Percentiles rank a stretch among this genome's conserved stretches.
Evolutionary conservation across 1,140 invertebrate genomes (phyloP).

Genomic region (Procambarus clarkii): DNA sequence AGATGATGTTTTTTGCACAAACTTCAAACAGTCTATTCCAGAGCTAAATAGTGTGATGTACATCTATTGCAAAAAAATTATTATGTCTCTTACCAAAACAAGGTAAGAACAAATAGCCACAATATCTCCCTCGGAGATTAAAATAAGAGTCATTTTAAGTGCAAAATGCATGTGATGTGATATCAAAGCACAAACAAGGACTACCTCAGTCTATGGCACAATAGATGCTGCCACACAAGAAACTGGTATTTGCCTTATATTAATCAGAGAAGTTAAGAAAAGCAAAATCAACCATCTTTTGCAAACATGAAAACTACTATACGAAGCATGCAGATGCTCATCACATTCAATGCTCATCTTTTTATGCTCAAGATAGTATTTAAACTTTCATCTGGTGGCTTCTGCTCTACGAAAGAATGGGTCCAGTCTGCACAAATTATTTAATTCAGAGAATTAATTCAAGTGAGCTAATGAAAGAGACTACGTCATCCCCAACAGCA

Average conservation of each 20-base stretch:
- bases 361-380: conserved; percentile 10
- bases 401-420: conserved; percentile 6
- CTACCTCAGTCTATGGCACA: conserved; percentile 28
- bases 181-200: conserved; percentile 63
- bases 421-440: conserved; percentile 8
- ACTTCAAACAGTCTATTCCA: background rate
- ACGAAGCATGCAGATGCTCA: conserved; percentile 35
- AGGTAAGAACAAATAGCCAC: background rate
- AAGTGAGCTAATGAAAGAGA: conserved; percentile 21
- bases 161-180: conserved; percentile 51
- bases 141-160: background rate
- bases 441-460: conserved; percentile 42
- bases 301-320: conserved; percentile 39
- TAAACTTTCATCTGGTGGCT: background rate
- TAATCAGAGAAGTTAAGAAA: conserved; percentile 19
- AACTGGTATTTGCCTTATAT: conserved; percentile 14
- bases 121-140: background rate
- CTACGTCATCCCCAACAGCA: conserved; percentile 8
- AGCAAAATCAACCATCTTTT: conserved; percentile 22
- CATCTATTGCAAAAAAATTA: background rate
- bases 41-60: background rate
- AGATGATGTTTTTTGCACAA: background rate
- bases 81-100: background rate
- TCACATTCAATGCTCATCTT: conserved; percentile 38
- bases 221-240: conserved; percentile 42